A percentile compares a stretch with the other conserved stretches of the same genome.
Conservation (phyloP, 2,797 vertebrate species). For the Diplodus sargus region DNA sequence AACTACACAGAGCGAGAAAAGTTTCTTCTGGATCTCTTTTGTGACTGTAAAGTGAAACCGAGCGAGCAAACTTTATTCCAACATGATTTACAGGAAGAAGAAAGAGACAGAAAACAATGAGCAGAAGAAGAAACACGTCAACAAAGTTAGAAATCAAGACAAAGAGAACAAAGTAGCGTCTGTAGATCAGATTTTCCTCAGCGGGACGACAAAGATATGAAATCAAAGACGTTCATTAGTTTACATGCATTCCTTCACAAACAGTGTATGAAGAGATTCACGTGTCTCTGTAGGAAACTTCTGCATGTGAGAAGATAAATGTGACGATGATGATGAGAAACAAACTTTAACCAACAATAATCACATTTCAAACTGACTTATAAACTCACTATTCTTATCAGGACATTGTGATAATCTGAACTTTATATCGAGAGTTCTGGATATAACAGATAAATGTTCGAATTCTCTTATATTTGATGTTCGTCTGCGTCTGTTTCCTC, state of each 20-base stretch:
- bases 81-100: neutral
- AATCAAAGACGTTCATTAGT: neutral
- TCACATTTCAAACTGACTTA: too few species aligned
- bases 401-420: too few species aligned
- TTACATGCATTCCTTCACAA: slow-evolving; percentile 2
- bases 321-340: too few species aligned
- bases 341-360: too few species aligned
- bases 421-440: too few species aligned
- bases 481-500: too few species aligned
- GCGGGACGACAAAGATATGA: neutral
- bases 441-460: too few species aligned
- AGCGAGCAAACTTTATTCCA: too few species aligned
- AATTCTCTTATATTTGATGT: too few species aligned
- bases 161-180: neutral
- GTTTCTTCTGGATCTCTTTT: neutral
- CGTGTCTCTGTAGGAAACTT: neutral
- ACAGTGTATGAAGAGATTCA: neutral
- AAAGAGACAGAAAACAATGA: neutral
- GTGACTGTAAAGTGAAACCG: too few species aligned
- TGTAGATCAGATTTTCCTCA: neutral
- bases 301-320: neutral
- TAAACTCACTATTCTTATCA: too few species aligned
- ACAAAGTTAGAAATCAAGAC: neutral
- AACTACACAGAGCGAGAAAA: neutral
- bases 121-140: neutral